Conservation (phyloP, 2,888 invertebrate genomes). For the Cremastinae sp. region DNA sequence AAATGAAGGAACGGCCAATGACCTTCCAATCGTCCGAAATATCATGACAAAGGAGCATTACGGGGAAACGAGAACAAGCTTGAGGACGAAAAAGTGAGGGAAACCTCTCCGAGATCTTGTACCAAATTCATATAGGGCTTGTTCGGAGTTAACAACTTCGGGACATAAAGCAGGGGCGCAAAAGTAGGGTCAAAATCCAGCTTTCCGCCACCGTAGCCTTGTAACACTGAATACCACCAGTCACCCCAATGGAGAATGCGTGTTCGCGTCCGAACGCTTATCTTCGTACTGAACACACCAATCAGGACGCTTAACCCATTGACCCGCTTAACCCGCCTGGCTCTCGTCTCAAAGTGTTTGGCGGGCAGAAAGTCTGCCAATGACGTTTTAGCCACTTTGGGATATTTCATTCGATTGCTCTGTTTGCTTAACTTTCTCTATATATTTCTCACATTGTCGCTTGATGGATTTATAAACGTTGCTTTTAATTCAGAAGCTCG, state of each 20-base stretch:
- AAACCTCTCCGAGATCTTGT: not conserved
- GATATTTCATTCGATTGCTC: not conserved
- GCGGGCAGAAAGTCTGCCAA: constrained; percentile 9
- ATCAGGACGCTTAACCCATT: constrained; percentile 66
- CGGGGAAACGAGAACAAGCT: too few species aligned
- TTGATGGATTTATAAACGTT: too few species aligned
- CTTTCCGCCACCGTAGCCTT: not conserved
- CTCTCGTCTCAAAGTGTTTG: constrained; percentile 3
- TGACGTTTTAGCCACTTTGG: constrained; percentile 19
- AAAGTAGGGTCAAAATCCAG: constrained; percentile 24
- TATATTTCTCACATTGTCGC: too few species aligned
- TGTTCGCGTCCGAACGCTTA: constrained; percentile 11
- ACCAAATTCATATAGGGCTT: not conserved
- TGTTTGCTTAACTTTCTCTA: too few species aligned
- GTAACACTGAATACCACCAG: constrained; percentile 14
- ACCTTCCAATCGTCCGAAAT: too few species aligned
- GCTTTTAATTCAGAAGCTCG: too few species aligned
- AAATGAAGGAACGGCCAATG: constrained; percentile 73
- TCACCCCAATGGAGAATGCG: constrained; percentile 16
- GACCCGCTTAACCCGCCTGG: constrained; percentile 61
- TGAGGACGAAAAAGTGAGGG: not conserved
- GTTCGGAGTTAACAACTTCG: constrained; percentile 7
- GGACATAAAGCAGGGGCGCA: constrained; percentile 18
- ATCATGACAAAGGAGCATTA: too few species aligned
- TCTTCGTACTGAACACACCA: constrained; percentile 45